Base-by-base conservation (phyloP, 2,113 vertebrate species). In the Limnothrissa miodon region DNA sequence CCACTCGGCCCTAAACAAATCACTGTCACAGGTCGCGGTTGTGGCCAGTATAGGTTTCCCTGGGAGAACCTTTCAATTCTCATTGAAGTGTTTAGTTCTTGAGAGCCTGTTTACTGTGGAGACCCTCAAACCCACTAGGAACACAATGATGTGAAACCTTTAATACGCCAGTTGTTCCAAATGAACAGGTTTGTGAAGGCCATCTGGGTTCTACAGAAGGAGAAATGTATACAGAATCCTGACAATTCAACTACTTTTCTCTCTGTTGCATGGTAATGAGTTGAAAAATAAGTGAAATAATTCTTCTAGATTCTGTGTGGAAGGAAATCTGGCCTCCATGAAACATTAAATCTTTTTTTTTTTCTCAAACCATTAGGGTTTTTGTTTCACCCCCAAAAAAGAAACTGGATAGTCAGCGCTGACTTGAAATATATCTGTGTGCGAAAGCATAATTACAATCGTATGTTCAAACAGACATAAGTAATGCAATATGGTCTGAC, bases 1-100 rank as follows among this genome's bases (percentile, higher is more conserved):
- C 25, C 33, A 87, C 92, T 93, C 85, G 87, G 91, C 90, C 93
- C 89, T 83, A 83, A 88, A 93, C 93, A 91, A 90, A 92, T 90
- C 86, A 44, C 82, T 85, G 44, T 29, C 83, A 92, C 86, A 80
- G 88, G 78, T 84, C 83, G 85, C 84, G 84, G 81, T 74, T 6
- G 45, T 51, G 53, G 10, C 29, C 7, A 78, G 42, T 46, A 66
- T 33, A 46, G 79, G 33, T 80, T 36, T 74, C 15, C 66, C 66
- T 15, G 66, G 66, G 66, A 17, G 66, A 25, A 66, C 10, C 13
- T 74, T 74, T 39, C 10, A 74, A 36, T 74, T 7, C 23, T 29
- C n/a, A 1, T 8, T 1, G n/a, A 9, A 62, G 25, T 62, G 29
- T 62, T 62, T 29, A 11, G 56, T n/a, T n/a, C 23, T 59, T 8